A percentile compares a stretch with the other conserved stretches of the same genome.
Conservation (phyloP, 1,140 invertebrate genomes). For the Nasonia longicornis region DNA sequence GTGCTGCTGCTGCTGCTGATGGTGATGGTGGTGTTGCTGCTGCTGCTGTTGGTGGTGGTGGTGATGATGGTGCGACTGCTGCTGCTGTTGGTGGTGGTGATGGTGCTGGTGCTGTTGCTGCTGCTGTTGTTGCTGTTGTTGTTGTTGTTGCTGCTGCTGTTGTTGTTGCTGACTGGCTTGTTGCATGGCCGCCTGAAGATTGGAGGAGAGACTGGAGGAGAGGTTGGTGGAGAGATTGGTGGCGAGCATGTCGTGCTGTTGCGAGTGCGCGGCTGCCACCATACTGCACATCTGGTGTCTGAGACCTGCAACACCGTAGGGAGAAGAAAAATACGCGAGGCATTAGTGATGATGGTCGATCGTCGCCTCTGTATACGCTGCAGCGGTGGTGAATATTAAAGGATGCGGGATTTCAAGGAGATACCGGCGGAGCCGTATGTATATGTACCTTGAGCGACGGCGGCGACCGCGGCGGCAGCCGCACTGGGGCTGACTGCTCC, state of each 20-base stretch:
- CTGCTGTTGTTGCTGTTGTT: constrained; percentile 66
- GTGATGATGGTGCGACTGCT: constrained; percentile 30
- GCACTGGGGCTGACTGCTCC: constrained; percentile 76
- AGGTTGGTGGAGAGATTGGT: constrained; percentile 64
- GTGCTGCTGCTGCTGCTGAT: constrained; percentile 37
- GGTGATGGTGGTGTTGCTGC: constrained; percentile 30
- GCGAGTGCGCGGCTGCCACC: constrained; percentile 75
- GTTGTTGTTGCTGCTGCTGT: constrained; percentile 58
- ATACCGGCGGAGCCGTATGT: not conserved
- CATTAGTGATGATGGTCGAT: not conserved
- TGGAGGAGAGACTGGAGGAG: constrained; percentile 63
- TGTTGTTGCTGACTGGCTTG: constrained; percentile 67
- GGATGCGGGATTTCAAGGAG: not conserved
- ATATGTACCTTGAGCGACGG: constrained; percentile 74
- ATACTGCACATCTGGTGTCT: constrained; percentile 81
- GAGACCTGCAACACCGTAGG: constrained; percentile 65
- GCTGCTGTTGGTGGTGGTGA: constrained; percentile 12
- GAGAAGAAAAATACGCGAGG: not conserved
- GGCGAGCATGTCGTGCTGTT: constrained; percentile 71
- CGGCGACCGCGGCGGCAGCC: constrained; percentile 78
- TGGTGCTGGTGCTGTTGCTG: constrained; percentile 59
- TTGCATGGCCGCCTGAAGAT: constrained; percentile 67
- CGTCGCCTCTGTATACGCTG: not conserved
- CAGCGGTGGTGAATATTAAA: not conserved
- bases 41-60: constrained; percentile 17